phyloP scores from a whole-genome alignment of 1,140 invertebrate species.

The Venturia canescens region DNA sequence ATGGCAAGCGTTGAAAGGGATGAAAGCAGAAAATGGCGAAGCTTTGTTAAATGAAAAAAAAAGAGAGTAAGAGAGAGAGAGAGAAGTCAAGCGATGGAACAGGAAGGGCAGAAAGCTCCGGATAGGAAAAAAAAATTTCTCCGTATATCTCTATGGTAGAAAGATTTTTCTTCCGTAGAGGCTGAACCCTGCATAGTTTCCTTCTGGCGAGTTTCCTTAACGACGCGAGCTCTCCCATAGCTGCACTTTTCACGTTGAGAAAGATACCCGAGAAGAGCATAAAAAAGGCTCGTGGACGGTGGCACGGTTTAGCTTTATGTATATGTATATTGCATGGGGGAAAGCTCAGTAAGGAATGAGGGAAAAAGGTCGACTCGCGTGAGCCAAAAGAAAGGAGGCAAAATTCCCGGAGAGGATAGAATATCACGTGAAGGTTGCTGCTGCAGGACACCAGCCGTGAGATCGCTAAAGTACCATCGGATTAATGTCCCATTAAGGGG shows the following conservation, averaged over 20 bases:
- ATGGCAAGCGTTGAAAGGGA: background rate
- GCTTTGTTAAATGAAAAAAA: background rate
- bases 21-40: slow-evolving; percentile 35
- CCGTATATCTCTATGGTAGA: background rate
- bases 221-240: slow-evolving; percentile 30
- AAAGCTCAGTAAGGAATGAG: slow-evolving; percentile 47
- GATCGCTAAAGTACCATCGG: slow-evolving; percentile 50
- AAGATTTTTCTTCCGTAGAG: background rate
- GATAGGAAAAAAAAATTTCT: background rate
- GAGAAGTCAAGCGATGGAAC: no score
- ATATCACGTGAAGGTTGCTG: slow-evolving; percentile 41
- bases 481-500: slow-evolving; percentile 52
- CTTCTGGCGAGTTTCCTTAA: slow-evolving; percentile 54
- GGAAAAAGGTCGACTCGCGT: slow-evolving; percentile 33
- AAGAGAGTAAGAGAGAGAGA: background rate
- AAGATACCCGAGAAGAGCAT: slow-evolving; percentile 34
- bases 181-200: no score
- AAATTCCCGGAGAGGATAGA: background rate
- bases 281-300: slow-evolving; percentile 16
- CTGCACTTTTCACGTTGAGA: slow-evolving; percentile 31
- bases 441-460: slow-evolving; percentile 39
- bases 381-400: slow-evolving; percentile 1
- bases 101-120: background rate
- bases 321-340: slow-evolving; percentile 55
- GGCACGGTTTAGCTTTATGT: background rate